phyloP scores from a whole-genome alignment of 2,113 vertebrate species.

The Synodontis membranacea region DNA sequence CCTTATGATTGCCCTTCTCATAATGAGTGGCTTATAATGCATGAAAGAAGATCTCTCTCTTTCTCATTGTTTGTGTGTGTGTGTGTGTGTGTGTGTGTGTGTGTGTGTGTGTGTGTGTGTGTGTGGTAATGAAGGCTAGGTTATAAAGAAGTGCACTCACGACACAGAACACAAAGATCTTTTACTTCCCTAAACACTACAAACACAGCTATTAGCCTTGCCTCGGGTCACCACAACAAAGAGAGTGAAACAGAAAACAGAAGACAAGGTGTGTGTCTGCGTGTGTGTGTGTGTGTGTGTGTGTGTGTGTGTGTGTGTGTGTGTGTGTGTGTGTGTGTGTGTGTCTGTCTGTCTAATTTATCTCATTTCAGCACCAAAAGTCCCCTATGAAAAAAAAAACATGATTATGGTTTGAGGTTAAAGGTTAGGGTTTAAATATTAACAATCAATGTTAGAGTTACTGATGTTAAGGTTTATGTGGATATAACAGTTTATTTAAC shows the following conservation, averaged over 20 bases:
- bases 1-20: background rate
- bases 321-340: background rate
- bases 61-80: background rate
- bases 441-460: background rate
- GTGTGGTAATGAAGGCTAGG: background rate
- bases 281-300: background rate
- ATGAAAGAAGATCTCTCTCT: background rate
- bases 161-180: slow-evolving; percentile 16
- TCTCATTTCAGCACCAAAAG: background rate
- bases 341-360: background rate
- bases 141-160: background rate
- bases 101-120: slow-evolving; percentile 11
- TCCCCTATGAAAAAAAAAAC: background rate
- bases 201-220: background rate
- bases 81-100: background rate
- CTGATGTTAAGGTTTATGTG: background rate
- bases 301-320: background rate
- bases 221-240: slow-evolving; percentile 12
- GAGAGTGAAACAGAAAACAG: background rate
- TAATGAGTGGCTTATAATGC: background rate
- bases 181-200: background rate
- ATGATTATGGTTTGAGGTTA: background rate
- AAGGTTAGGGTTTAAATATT: background rate
- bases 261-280: background rate
- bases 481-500: background rate